Conservation (phyloP, 1,140 invertebrate genomes). For the Melanaphis sacchari region DNA sequence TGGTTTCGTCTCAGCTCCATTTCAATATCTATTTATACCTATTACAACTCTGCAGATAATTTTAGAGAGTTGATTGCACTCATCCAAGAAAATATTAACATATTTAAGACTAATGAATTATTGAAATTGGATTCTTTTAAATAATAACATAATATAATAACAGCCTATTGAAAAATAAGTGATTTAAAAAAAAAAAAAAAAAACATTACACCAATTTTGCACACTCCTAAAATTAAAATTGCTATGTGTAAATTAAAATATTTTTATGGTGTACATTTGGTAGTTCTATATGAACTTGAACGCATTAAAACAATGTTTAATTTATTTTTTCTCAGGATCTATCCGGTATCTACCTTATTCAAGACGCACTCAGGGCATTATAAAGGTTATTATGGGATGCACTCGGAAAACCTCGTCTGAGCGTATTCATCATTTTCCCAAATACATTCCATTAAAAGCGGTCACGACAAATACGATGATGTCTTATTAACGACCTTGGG, state of each 20-base stretch:
- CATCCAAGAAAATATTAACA: too few relatives aligned
- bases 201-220: neutral
- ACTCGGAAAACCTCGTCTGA: neutral
- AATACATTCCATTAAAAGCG: neutral
- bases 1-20: neutral
- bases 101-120: too few relatives aligned
- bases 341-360: neutral
- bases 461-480: neutral
- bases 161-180: neutral
- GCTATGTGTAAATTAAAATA: neutral
- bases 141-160: too few relatives aligned
- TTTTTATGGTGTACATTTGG: neutral
- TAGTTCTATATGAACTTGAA: neutral
- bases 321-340: rapidly evolving
- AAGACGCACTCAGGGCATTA: neutral
- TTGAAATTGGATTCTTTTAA: too few relatives aligned
- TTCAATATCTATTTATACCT: too few relatives aligned
- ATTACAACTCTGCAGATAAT: too few relatives aligned
- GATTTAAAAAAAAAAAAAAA: neutral
- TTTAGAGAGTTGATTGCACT: too few relatives aligned
- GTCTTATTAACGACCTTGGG: neutral
- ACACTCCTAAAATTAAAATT: neutral
- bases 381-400: neutral
- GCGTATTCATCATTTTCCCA: neutral
- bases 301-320: neutral